Conservation (phyloP, 2,113 vertebrate genomes). For the Paralichthys olivaceus region DNA sequence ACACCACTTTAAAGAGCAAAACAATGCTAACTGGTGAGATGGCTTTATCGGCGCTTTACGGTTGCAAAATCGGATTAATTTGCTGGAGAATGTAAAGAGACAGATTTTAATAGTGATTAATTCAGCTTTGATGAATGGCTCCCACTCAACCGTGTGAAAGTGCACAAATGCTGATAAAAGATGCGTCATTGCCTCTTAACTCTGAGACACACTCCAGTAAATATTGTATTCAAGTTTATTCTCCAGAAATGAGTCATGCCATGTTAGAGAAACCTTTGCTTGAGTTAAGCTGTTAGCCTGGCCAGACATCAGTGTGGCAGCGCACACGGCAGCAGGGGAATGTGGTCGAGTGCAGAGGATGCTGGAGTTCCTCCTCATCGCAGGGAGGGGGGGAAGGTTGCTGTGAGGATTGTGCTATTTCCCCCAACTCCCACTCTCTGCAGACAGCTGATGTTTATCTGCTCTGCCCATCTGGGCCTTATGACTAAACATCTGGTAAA, state of each 20-base stretch:
- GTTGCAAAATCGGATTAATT: slow-evolving; percentile 12
- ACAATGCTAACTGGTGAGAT: neutral
- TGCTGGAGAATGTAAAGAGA: slow-evolving; percentile 7
- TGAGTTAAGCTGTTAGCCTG: slow-evolving; percentile 24
- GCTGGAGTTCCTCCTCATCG: slow-evolving; percentile 42
- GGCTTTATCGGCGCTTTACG: slow-evolving; percentile 12
- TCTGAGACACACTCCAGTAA: neutral
- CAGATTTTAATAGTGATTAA: slow-evolving; percentile 12
- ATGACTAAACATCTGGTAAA: slow-evolving; percentile 74
- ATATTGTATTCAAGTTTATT: neutral
- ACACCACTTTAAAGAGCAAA: neutral
- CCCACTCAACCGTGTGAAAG: neutral
- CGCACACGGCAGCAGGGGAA: slow-evolving; percentile 26
- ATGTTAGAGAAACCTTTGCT: slow-evolving; percentile 9
- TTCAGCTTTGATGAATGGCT: slow-evolving; percentile 8
- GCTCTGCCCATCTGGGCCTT: slow-evolving; percentile 72
- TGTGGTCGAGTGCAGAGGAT: slow-evolving; percentile 19
- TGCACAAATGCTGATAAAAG: neutral
- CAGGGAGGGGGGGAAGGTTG: slow-evolving; percentile 35
- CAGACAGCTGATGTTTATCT: slow-evolving; percentile 75
- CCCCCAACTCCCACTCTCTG: slow-evolving; percentile 34
- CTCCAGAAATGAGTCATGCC: neutral
- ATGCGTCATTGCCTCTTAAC: neutral
- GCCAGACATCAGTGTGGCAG: slow-evolving; percentile 27
- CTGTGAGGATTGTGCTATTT: slow-evolving; percentile 28